Evolutionary conservation across 1,140 invertebrate genomes (phyloP), one percentile per base, ranked within the genome.

Genomic region (Hormaphis cornu): DNA sequence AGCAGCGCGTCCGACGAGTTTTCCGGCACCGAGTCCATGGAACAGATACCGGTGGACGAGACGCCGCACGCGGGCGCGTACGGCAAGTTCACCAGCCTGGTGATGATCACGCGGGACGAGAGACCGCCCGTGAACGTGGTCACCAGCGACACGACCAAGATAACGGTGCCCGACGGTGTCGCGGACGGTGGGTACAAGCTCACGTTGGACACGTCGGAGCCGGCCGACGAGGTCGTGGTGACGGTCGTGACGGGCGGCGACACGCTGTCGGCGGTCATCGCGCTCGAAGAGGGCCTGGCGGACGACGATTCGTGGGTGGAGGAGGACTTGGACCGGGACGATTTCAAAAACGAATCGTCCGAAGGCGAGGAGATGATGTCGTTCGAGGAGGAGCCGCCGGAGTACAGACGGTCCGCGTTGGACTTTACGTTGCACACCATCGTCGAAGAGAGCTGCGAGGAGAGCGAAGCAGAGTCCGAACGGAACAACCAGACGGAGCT

Each of bases 401-500:
- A 89, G 3, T 92, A 91, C 74, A 87, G 89, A 75, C 80, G 88
- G 18, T 84, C 88, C 30, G 84, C 87, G 2, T 88, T 93, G 72
- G 91, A 94, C 77, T 93, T 94, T 72, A 93, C 91, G 0, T 79
- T 96, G 56, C 91, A 95, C 73, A 96, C 93, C 0, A 96, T 96
- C 73, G 86, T 93, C 1, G 93, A 96, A 80, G 93, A 95, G 77
- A 93, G 90, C 71, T 94, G 91, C 76, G 92, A 95, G 78, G 92
- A 95, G 77, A 93, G 86, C 76, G 89, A 89, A 78, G 85, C 86
- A 50, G 89, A 89, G 75, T 74, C 74, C 1, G 66, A 76, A 0
- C 79, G 79, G n/a, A 81, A 75, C 35, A 80, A 79, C 1, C 76
- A 73, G 30, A 91, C 91, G 0, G 89, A 93, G 74, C 76, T 95